phyloP scores from a whole-genome alignment of 2,797 vertebrate genomes.

The Urosaurus nigricauda region DNA sequence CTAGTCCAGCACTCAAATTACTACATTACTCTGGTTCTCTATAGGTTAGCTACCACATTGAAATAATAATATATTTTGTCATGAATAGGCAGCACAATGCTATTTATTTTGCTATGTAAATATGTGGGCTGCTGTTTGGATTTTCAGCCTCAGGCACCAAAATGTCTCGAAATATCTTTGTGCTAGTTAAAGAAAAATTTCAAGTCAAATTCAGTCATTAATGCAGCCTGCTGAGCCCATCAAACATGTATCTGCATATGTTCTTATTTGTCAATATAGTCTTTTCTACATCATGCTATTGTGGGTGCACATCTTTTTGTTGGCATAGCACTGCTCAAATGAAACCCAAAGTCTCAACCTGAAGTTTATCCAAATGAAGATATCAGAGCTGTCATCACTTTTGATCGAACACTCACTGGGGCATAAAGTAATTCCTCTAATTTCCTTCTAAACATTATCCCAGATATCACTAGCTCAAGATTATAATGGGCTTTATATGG shows the following conservation, averaged over 20 bases:
- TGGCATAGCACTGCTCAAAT: constrained; percentile 1
- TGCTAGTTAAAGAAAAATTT: not conserved
- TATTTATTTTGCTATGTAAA: not conserved
- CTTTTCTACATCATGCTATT: not conserved
- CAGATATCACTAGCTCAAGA: constrained; percentile 60
- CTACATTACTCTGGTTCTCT: too few species aligned
- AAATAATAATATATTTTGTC: not conserved
- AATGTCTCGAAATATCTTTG: not conserved
- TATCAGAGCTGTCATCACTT: constrained; percentile 65
- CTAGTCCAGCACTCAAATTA: too few species aligned
- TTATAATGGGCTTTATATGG: constrained; percentile 32
- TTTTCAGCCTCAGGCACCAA: not conserved
- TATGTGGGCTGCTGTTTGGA: not conserved
- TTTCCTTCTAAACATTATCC: constrained; percentile 69
- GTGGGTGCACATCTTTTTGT: not conserved
- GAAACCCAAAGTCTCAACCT: constrained; percentile 55
- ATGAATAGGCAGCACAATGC: not conserved
- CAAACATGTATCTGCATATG: not conserved
- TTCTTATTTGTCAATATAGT: not conserved
- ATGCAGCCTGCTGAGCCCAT: not conserved
- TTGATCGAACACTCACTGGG: constrained; percentile 70
- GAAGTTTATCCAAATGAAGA: constrained; percentile 60
- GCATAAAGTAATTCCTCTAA: constrained; percentile 67
- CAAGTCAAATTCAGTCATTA: not conserved
- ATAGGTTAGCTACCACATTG: not conserved